Evolutionary conservation across 2,797 vertebrate genomes (phyloP), one percentile per base, ranked within the genome.

Genomic region (Alcedo quadribrachys): DNA sequence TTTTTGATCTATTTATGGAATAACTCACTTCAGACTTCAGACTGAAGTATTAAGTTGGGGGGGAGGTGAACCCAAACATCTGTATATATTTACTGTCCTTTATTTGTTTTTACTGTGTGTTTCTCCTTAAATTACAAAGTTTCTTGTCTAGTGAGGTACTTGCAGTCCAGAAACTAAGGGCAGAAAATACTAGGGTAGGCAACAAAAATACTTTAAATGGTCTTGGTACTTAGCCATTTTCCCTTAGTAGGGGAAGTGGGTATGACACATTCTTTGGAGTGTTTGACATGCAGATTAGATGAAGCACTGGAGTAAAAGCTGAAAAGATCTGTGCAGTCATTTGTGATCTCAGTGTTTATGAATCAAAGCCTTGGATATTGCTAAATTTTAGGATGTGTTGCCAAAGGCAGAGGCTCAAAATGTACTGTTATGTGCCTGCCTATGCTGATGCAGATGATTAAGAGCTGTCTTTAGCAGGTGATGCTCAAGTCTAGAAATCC

Each of bases 281-380:
- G 19, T 85, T 87, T 73, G 48, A 28, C 73, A 35, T 83, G 20
- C 40, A 66, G 57, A 54, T 90, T 77, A 79, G 51, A 69, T 76
- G 25, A 81, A 28, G 57, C 58, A 24, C 7, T 90, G 19, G 45
- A 92, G 37, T 57, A 57, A 89, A 87, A 71, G 6, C n/a, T 77
- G 69, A 32, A 55, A 85, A 63, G 33, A 51, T 60, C 40, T 57
- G 2, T 75, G 58, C 2, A 1, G 12, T 75, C 46, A 20, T 43
- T 81, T 66, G 18, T 91, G 60, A 55, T 75, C 32, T 62, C 75
- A 78, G 1, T 6, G 46, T 67, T 92, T 83, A 78, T 60, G 62
- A 94, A 66, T 78, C 51, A 85, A 76, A 92, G 55, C 51, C 9
- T 75, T 73, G 63, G 12, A 83, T 92, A 51, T 85, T 87, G 43